These are phyloP conservation scores for Mormoops blainvillei DNA, from an alignment of 2,113 vertebrate genomes.

Conservation along the genomic window DNA sequence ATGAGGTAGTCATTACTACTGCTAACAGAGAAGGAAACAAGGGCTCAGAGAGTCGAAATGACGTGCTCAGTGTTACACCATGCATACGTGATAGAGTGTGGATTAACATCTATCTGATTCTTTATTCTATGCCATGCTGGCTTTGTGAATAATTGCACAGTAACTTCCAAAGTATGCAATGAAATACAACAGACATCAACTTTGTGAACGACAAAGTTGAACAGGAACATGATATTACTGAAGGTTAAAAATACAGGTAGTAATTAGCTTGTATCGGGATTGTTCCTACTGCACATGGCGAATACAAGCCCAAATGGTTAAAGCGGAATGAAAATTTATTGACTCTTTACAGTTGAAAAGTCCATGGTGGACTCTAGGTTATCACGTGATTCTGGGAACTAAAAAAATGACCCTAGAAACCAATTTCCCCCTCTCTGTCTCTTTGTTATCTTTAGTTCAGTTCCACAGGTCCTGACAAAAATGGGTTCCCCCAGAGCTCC, in stretches of 20 bases:
- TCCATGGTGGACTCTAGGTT: background rate
- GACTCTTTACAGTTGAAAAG: background rate
- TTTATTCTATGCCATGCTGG: background rate
- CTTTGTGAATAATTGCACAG: background rate
- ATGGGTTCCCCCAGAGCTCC: background rate
- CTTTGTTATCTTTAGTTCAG: background rate
- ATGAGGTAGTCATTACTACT: background rate
- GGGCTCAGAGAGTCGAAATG: background rate
- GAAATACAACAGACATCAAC: background rate
- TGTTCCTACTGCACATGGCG: background rate
- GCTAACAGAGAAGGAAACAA: background rate
- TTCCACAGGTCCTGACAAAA: background rate
- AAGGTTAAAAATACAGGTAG: background rate
- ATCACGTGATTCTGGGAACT: background rate
- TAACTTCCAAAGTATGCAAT: background rate
- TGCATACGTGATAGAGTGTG: fast-evolving
- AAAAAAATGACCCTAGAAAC: background rate
- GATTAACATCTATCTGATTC: background rate
- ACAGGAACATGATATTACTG: background rate
- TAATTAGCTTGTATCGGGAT: background rate
- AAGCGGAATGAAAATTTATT: background rate
- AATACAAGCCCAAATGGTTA: background rate
- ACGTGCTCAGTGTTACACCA: background rate
- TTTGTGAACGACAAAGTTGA: background rate
- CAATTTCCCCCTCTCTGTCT: background rate